Percentiles rank a stretch among this genome's conserved stretches.
Evolutionary conservation across 2,888 invertebrate species (phyloP).

Genomic region (Arge pagana): DNA sequence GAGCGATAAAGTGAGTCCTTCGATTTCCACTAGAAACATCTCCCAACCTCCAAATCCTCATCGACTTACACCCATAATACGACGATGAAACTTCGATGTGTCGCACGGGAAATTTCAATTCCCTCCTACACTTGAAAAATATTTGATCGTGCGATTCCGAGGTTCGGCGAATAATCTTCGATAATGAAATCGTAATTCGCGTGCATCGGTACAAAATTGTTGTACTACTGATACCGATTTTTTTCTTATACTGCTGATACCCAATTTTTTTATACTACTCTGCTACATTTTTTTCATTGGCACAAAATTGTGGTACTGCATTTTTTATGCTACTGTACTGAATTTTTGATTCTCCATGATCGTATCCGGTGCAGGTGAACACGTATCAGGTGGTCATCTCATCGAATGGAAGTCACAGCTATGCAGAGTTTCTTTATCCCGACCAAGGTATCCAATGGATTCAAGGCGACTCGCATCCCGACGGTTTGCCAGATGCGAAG

Average conservation of each 20-base stretch:
- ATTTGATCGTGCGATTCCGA: no score
- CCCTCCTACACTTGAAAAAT: no score
- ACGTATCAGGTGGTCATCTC: constrained; percentile 81
- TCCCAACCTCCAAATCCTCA: no score
- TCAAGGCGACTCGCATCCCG: constrained; percentile 75
- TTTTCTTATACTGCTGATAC: constrained; percentile 63
- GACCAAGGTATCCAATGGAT: constrained; percentile 91
- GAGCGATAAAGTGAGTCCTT: constrained; percentile 64
- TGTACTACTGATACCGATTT: constrained; percentile 69
- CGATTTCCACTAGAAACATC: no score
- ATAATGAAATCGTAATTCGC: no score
- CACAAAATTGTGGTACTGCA: constrained; percentile 70
- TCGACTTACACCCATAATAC: no score
- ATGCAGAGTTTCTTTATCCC: constrained; percentile 85
- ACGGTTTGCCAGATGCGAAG: constrained; percentile 83
- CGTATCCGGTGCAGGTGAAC: constrained; percentile 76
- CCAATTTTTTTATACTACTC: constrained; percentile 72
- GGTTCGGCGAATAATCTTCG: constrained; percentile 72
- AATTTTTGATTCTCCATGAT: constrained; percentile 80
- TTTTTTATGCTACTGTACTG: constrained; percentile 84
- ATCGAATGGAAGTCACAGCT: constrained; percentile 75
- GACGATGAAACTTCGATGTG: no score
- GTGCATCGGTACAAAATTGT: no score
- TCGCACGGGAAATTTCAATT: no score
- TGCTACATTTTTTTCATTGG: constrained; percentile 70